Evolutionary conservation across 2,888 invertebrate species (phyloP).

Genomic region (Julus scandinavius): DNA sequence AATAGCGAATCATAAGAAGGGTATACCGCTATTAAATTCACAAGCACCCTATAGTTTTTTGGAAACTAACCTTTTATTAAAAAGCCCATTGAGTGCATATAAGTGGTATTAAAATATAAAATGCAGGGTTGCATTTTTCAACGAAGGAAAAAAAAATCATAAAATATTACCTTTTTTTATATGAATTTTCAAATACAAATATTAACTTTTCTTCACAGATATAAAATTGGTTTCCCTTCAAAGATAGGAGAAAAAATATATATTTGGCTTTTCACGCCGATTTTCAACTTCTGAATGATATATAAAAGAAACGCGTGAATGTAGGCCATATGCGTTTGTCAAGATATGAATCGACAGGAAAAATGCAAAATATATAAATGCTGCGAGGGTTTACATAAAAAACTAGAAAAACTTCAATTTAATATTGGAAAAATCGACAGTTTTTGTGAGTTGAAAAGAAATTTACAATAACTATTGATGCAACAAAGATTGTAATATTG

Average conservation of each 20-base stretch:
- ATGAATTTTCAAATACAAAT: conserved; percentile 1
- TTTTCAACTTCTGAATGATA: not conserved
- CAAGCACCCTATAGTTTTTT: not conserved
- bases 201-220: conserved; percentile 22
- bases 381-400: not conserved
- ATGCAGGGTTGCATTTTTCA: not conserved
- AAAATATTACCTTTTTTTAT: not conserved
- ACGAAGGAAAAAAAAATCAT: not conserved
- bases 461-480: not conserved
- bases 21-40: not conserved
- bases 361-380: conserved; percentile 16
- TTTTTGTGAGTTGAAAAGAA: not conserved
- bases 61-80: not conserved
- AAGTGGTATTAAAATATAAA: conserved; percentile 13
- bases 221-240: conserved; percentile 13
- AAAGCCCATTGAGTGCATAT: not conserved
- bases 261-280: not conserved
- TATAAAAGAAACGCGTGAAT: conserved; percentile 13
- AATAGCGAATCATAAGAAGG: not conserved
- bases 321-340: conserved; percentile 28
- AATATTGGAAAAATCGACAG: not conserved
- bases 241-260: not conserved
- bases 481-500: not conserved
- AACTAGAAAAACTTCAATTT: not conserved
- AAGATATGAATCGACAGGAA: conserved; percentile 24